Evolutionary conservation across 2,888 invertebrate species (phyloP).

Genomic region (Xanthostigma xanthostigma): DNA sequence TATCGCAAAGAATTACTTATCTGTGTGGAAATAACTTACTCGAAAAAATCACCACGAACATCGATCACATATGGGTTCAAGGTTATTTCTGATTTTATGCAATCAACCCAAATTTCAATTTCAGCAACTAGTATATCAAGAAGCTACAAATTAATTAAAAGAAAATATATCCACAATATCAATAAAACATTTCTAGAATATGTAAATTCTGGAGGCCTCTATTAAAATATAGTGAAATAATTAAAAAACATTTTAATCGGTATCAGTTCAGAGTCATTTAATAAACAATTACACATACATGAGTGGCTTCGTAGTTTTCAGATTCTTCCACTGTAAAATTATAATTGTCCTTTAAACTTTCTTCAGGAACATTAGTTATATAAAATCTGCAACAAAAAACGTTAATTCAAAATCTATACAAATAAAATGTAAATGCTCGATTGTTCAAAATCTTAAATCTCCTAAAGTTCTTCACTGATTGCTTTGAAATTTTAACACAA

Average conservation of each 20-base stretch:
- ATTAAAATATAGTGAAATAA: no score
- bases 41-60: background rate
- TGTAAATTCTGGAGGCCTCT: no score
- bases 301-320: background rate
- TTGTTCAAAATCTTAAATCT: no score
- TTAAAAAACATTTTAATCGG: no score
- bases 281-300: background rate
- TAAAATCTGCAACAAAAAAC: background rate
- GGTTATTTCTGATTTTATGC: background rate
- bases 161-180: no score
- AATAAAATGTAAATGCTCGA: no score
- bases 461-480: no score
- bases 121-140: slow-evolving; percentile 2
- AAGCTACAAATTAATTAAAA: slow-evolving; percentile 1
- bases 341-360: background rate
- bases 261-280: background rate
- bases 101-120: background rate
- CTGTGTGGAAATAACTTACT: background rate
- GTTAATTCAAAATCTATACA: background rate
- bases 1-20: background rate
- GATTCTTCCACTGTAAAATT: background rate
- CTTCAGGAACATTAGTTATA: background rate
- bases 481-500: no score
- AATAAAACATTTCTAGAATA: no score
- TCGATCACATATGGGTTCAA: slow-evolving; percentile 1